Conservation (phyloP, 2,888 invertebrate genomes). For the Peribatodes rhomboidaria region DNA sequence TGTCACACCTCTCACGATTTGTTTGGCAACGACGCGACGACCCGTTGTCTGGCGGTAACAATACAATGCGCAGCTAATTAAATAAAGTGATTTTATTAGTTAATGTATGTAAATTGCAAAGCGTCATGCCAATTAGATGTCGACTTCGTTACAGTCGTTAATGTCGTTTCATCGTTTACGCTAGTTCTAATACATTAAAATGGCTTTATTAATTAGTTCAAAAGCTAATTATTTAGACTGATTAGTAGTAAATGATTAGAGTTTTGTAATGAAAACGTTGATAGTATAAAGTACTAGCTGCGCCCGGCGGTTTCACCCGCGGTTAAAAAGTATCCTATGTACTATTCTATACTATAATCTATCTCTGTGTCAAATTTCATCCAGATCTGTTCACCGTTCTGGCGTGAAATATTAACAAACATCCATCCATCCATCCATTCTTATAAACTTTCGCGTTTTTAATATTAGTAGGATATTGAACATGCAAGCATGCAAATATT, state of each 20-base stretch:
- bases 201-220: neutral
- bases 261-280: neutral
- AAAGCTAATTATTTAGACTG: neutral
- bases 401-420: too few species aligned
- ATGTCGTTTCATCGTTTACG: neutral
- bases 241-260: neutral
- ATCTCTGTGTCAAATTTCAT: too few species aligned
- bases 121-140: slow-evolving; percentile 8
- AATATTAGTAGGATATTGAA: too few species aligned
- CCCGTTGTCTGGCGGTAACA: slow-evolving; percentile 43
- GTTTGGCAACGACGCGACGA: slow-evolving; percentile 59
- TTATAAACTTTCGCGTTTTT: too few species aligned
- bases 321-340: too few species aligned
- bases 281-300: too few species aligned
- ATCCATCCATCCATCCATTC: too few species aligned
- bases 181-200: neutral
- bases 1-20: slow-evolving; percentile 58
- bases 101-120: slow-evolving; percentile 22
- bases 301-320: too few species aligned
- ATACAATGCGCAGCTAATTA: slow-evolving; percentile 43
- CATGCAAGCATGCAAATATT: neutral
- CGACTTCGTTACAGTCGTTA: neutral
- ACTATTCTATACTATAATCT: too few species aligned
- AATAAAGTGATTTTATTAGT: slow-evolving; percentile 29
- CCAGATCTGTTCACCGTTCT: too few species aligned